Conservation (phyloP, 1,140 invertebrate genomes). For the Drosophila grimshawi region DNA sequence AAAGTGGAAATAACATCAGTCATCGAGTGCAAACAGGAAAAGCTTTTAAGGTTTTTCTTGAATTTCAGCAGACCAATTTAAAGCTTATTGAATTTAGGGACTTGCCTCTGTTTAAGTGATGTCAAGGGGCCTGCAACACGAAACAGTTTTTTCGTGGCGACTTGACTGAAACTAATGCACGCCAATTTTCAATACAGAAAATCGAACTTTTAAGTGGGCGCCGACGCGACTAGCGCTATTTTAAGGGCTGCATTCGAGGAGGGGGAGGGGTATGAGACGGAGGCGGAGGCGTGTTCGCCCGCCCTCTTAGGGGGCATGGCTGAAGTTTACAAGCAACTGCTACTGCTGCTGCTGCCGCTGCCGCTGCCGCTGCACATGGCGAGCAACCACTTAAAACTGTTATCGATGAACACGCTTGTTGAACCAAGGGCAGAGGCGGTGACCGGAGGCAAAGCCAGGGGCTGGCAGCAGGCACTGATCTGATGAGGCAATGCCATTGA, state of each 20-base stretch:
- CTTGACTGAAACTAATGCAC: constrained; percentile 62
- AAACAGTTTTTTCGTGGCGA: constrained; percentile 3
- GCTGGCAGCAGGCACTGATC: not conserved
- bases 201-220: constrained; percentile 75
- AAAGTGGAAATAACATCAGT: no score
- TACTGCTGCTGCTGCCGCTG: constrained; percentile 36
- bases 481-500: constrained; percentile 15
- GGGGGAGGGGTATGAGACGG: constrained; percentile 6
- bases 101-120: constrained; percentile 42
- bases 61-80: not conserved
- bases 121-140: constrained; percentile 20
- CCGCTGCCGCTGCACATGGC: constrained; percentile 56
- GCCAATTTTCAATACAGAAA: constrained; percentile 79
- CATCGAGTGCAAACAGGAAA: no score
- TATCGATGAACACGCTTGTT: constrained; percentile 59
- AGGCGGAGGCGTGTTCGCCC: not conserved
- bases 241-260: not conserved
- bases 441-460: no score
- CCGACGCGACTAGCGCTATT: constrained; percentile 25
- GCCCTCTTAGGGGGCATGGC: constrained; percentile 4
- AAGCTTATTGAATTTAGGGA: not conserved
- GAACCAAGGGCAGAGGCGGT: not conserved
- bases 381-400: constrained; percentile 74
- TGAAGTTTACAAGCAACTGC: constrained; percentile 15
- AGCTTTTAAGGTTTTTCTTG: no score